Evolutionary conservation across 2,113 vertebrate species (phyloP).

Genomic region (Ictalurus punctatus): DNA sequence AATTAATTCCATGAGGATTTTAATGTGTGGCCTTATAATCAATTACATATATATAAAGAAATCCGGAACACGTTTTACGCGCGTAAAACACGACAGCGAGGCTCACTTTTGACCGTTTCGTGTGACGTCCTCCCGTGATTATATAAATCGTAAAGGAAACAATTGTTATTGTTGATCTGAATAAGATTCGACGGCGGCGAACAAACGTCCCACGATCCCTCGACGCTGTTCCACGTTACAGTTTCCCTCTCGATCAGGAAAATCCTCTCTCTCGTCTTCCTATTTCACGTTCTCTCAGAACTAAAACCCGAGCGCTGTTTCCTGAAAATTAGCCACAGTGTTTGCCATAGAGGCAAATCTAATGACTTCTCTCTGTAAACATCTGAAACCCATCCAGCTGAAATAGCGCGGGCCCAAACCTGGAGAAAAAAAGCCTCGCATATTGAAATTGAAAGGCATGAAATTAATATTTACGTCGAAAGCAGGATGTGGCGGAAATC

Average conservation of each 20-base stretch:
- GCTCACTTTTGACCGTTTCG: neutral
- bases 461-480: conserved; percentile 61
- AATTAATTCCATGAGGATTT: neutral
- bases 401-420: conserved; percentile 37
- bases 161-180: neutral
- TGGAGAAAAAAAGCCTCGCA: conserved; percentile 47
- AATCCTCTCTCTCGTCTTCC: neutral
- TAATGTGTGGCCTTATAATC: neutral
- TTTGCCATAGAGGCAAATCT: conserved; percentile 25
- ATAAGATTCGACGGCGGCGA: neutral
- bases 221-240: neutral
- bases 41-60: neutral
- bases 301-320: conserved; percentile 41
- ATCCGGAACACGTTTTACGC: neutral
- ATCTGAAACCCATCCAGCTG: conserved; percentile 41
- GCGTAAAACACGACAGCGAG: neutral
- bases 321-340: conserved; percentile 45
- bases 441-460: conserved; percentile 61
- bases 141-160: neutral
- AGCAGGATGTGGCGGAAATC: conserved; percentile 49
- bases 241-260: neutral
- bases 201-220: neutral
- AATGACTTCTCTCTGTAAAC: conserved; percentile 56
- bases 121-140: neutral
- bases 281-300: neutral